phyloP scores from a whole-genome alignment of 2,888 invertebrate genomes.

The Perithous albicinctus region DNA sequence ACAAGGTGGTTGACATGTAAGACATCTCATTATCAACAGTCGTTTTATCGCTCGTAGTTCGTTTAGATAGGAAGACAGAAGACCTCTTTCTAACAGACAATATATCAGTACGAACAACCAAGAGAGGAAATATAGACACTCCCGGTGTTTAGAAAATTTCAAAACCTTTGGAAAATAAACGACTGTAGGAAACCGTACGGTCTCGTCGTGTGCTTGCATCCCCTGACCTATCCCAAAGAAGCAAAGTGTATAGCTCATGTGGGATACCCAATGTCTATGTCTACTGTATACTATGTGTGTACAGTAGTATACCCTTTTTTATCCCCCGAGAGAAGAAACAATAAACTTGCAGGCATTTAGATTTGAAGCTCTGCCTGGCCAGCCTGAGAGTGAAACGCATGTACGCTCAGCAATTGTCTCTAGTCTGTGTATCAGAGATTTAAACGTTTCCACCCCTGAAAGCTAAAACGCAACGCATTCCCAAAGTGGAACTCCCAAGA shows the following conservation, averaged over 20 bases:
- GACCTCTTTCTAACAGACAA: conserved; percentile 8
- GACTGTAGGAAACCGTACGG: conserved; percentile 10
- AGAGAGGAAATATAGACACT: conserved; percentile 45
- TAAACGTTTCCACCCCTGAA: not conserved
- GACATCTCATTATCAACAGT: not conserved
- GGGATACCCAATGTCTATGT: conserved; percentile 51
- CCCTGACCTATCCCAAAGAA: conserved; percentile 79
- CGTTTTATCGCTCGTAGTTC: not conserved
- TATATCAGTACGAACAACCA: conserved; percentile 53
- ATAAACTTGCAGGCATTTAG: conserved; percentile 74
- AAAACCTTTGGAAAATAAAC: conserved; percentile 79
- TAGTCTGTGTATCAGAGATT: not conserved
- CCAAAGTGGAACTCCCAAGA: not conserved
- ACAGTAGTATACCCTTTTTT: conserved; percentile 67
- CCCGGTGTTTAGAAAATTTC: conserved; percentile 77
- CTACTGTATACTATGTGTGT: conserved; percentile 64
- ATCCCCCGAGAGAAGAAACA: conserved; percentile 74
- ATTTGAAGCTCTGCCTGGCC: conserved; percentile 15
- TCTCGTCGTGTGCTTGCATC: conserved; percentile 48
- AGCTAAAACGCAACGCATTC: not conserved
- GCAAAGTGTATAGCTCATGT: conserved; percentile 54
- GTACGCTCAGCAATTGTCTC: conserved; percentile 30
- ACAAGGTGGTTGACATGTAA: not conserved
- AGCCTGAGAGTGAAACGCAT: conserved; percentile 3
- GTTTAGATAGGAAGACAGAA: not conserved